These are phyloP conservation scores for Gambusia holbrooki DNA, from an alignment of 2,113 vertebrate genomes.

Conservation along the genomic window DNA sequence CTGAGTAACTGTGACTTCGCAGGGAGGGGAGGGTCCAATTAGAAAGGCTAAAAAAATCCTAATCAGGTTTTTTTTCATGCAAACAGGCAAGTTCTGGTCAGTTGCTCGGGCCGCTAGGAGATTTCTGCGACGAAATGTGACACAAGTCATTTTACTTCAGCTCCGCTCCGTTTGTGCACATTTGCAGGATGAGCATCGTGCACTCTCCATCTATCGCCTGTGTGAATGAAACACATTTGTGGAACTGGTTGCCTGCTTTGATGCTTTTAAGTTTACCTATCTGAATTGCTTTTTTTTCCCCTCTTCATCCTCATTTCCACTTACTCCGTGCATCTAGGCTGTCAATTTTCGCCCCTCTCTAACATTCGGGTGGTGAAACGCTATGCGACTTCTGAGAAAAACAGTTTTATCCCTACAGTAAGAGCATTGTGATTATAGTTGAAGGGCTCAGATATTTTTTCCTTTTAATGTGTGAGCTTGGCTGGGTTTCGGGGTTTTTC, in stretches of 20 bases:
- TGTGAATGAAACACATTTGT: slow-evolving; percentile 26
- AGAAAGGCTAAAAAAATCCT: slow-evolving; percentile 69
- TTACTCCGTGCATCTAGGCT: background rate
- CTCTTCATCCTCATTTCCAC: slow-evolving; percentile 11
- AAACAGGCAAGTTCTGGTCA: slow-evolving; percentile 13
- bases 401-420: slow-evolving; percentile 11
- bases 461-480: slow-evolving; percentile 21
- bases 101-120: slow-evolving; percentile 26
- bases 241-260: slow-evolving; percentile 35
- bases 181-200: slow-evolving; percentile 54
- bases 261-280: slow-evolving; percentile 23
- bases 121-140: slow-evolving; percentile 57
- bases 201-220: slow-evolving; percentile 23
- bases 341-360: slow-evolving; percentile 12
- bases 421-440: slow-evolving; percentile 23
- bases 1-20: slow-evolving; percentile 64
- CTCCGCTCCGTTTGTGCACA: slow-evolving; percentile 56
- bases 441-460: slow-evolving; percentile 16
- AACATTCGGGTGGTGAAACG: slow-evolving; percentile 21
- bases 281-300: slow-evolving; percentile 1
- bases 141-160: slow-evolving; percentile 76
- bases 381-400: slow-evolving; percentile 22
- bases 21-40: slow-evolving; percentile 45
- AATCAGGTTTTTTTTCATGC: slow-evolving; percentile 53
- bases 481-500: background rate